A percentile compares a stretch with the other conserved stretches of the same genome.
phyloP scores from a whole-genome alignment of 2,888 invertebrate genomes.

The Neocrepidodera transversa region DNA sequence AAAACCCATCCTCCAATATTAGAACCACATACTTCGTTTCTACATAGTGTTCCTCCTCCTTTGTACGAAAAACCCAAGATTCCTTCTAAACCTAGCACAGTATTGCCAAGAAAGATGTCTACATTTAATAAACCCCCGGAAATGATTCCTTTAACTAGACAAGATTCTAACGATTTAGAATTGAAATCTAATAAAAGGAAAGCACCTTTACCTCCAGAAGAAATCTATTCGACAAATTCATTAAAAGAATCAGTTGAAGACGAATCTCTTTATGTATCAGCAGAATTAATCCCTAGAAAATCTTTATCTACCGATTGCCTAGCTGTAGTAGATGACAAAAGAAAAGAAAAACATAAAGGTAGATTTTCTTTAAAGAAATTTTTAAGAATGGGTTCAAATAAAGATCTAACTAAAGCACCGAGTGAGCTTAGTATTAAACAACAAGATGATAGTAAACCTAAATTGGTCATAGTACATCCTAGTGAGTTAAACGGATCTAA shows the following conservation, averaged over 20 bases:
- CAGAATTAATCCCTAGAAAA: slow-evolving; percentile 74
- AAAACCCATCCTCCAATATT: slow-evolving; percentile 71
- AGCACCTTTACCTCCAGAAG: slow-evolving; percentile 80
- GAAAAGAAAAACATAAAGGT: slow-evolving; percentile 75
- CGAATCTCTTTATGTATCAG: slow-evolving; percentile 52
- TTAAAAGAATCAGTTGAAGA: slow-evolving; percentile 63
- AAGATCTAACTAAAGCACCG: slow-evolving; percentile 70
- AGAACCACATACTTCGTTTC: slow-evolving; percentile 69
- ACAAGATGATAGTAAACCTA: slow-evolving; percentile 41
- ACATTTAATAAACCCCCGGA: slow-evolving; percentile 32
- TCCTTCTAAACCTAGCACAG: slow-evolving; percentile 72
- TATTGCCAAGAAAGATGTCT: slow-evolving; percentile 49
- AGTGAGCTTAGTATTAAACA: slow-evolving; percentile 55
- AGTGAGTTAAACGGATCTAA: slow-evolving; percentile 82
- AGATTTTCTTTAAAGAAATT: slow-evolving; percentile 86
- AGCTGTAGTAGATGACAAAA: slow-evolving; percentile 56
- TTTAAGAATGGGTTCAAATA: slow-evolving; percentile 77
- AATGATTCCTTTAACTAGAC: slow-evolving; percentile 63
- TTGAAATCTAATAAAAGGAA: slow-evolving; percentile 70
- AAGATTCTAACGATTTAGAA: slow-evolving; percentile 65
- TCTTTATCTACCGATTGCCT: slow-evolving; percentile 79
- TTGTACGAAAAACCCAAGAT: slow-evolving; percentile 69
- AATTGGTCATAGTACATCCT: slow-evolving; percentile 85
- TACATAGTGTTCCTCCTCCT: slow-evolving; percentile 63
- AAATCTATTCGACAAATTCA: slow-evolving; percentile 68